Conservation (phyloP, 2,888 invertebrate genomes). For the Rhaphigaster nebulosa region DNA sequence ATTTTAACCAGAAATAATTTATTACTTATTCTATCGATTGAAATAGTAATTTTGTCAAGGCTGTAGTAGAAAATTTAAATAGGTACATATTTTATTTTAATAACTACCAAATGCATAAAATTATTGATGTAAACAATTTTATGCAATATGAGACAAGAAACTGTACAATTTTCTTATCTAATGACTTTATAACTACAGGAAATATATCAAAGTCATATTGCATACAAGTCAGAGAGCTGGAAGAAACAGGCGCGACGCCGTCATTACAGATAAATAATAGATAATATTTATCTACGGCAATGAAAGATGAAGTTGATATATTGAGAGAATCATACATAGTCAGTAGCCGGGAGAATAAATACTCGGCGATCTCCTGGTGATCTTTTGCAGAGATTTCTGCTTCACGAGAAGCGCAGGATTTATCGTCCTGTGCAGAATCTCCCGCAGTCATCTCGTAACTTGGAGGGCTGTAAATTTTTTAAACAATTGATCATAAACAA, state of each 20-base stretch:
- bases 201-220: not conserved
- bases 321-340: slow-evolving; percentile 36
- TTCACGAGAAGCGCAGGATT: not conserved
- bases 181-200: not conserved
- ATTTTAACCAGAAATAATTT: no score
- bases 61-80: no score
- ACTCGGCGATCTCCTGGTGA: not conserved
- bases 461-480: slow-evolving; percentile 9
- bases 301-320: not conserved
- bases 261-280: slow-evolving; percentile 16
- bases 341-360: slow-evolving; percentile 5
- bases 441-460: slow-evolving; percentile 7
- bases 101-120: no score
- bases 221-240: not conserved
- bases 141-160: no score
- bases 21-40: no score
- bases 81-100: no score
- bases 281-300: not conserved
- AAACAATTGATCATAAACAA: slow-evolving; percentile 22
- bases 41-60: no score
- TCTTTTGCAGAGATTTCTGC: not conserved
- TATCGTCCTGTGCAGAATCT: not conserved
- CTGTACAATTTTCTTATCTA: not conserved
- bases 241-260: not conserved
- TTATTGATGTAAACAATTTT: no score